These are phyloP conservation scores for Pseudococcus jackbeardsleyi DNA, from an alignment of 2,888 invertebrate genomes.

Conservation along the genomic window DNA sequence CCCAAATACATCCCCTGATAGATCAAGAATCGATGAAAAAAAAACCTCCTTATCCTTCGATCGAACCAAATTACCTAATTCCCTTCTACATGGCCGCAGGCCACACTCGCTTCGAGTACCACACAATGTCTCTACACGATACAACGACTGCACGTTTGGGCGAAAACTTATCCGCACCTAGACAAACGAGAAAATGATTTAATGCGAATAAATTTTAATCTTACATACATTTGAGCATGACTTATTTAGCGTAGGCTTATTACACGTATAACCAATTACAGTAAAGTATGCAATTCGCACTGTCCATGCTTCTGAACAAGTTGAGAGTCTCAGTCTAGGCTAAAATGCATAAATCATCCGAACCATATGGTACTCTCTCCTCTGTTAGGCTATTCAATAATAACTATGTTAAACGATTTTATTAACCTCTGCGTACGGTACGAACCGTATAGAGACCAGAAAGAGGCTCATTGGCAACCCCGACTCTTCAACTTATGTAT, in stretches of 20 bases:
- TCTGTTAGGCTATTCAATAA: constrained; percentile 53
- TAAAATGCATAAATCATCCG: constrained; percentile 37
- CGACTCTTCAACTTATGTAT: background rate
- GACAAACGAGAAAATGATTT: constrained; percentile 46
- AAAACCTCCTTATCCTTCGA: too few relatives aligned
- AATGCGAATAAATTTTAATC: constrained; percentile 49
- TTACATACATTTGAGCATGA: constrained; percentile 47
- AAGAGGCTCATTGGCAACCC: background rate
- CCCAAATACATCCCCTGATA: too few relatives aligned
- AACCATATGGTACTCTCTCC: constrained; percentile 49
- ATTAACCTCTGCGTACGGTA: constrained; percentile 6
- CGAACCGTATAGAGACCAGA: background rate
- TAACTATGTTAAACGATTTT: constrained; percentile 64
- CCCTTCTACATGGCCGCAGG: background rate
- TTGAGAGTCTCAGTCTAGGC: background rate
- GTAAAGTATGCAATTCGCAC: constrained; percentile 54
- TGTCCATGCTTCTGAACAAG: constrained; percentile 43
- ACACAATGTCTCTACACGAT: background rate
- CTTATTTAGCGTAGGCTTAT: constrained; percentile 59
- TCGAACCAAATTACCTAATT: too few relatives aligned
- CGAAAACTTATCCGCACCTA: background rate
- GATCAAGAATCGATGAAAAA: too few relatives aligned
- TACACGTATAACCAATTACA: constrained; percentile 65
- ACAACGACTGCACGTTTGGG: background rate
- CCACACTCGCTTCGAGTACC: background rate